Base-by-base conservation (phyloP, 2,888 invertebrate genomes). In the Scelioninae gen. 2 region DNA sequence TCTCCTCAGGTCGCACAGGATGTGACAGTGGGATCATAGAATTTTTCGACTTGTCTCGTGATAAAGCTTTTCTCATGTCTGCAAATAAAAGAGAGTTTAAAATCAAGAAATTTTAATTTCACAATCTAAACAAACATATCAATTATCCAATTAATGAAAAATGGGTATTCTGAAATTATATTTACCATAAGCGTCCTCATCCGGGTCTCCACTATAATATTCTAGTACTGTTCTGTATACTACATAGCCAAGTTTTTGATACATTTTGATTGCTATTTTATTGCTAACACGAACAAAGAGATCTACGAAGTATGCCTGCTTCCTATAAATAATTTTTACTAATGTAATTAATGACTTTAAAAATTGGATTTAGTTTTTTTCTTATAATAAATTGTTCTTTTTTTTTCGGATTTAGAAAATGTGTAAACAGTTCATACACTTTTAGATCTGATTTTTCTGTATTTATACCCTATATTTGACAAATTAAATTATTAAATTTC, bases 61-160 rank as follows among this genome's bases (percentile, higher is more conserved):
- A 95, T 79, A 98, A 89, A 3, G 98, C 97, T 89, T 99, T 99
- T 81, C 98, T 90, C 99, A 99, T 99, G 89, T 99, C 98, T 98
- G 88, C 39, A 91, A 90, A 57, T 45, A 13, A 22, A n/a, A n/a
- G n/a, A n/a, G n/a, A n/a, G n/a, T n/a, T n/a, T n/a, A n/a, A n/a
- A n/a, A n/a, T n/a, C n/a, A n/a, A n/a, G n/a, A n/a, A n/a, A 48
- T 37, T 37, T 31, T 25, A 28, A 45, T 39, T 10, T 15, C 5
- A 5, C 22, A 5, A 22, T 22, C 2, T 5, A 22, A 5, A 4
- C 5, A 4, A 22, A 22, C 5, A 22, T 2, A 22, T 22, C 5
- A 31, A 25, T 25, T 25, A 25, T 25, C 6, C 25, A 25, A 25
- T 25, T 7, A 7, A 7, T 31, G 5, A 9, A 31, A 9, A 31